Base-by-base conservation (phyloP, 2,888 invertebrate genomes). In the Drosophila ochracea region DNA sequence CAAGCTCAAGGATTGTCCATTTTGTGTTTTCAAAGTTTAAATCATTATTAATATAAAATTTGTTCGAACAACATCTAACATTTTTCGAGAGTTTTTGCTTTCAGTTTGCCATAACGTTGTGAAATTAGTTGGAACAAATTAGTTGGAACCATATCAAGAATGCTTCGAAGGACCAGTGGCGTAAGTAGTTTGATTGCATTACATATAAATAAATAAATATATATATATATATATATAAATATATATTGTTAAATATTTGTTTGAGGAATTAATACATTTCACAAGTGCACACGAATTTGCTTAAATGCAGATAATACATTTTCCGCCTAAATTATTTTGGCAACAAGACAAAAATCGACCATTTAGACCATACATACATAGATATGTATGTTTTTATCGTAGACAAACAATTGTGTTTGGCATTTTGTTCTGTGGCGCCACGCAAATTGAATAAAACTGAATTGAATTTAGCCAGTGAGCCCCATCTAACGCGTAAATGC, bases 341-440 rank as follows among this genome's bases (percentile, higher is more conserved):
- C 83, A 78, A 70, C 68, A 75, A 88, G 86, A 73, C 86, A 89
- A 83, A 72, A 70, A 80, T 58, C 68, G 25, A 52, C 58, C 28
- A 60, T 30, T 54, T 25, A 62, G 21, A 63, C 30, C 28, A n/a
- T 21, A 25, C 10, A 41, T 35, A 58, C 11, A 5, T 10, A 10
- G 10, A 19, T 21, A 49, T 5, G 43, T 21, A 31, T 59, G 3
- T 9, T 25, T 47, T 16, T 25, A 9, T 16, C 13, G n/a, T 13
- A 57, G 2, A 49, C 19, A 50, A 7, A 37, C 13, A 43, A 50
- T 50, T 19, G 49, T 13, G 49, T 47, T 47, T 47, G 47, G 4
- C 21, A 21, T 33, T 11, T 33, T n/a, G 13, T 16, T 53, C 9
- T 21, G 33, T 53, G 53, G n/a, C 52, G 31, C 30, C 30, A 6